Evolutionary conservation across 2,888 invertebrate genomes (phyloP), one percentile per base, ranked within the genome.

Genomic region (Perdita meconis): DNA sequence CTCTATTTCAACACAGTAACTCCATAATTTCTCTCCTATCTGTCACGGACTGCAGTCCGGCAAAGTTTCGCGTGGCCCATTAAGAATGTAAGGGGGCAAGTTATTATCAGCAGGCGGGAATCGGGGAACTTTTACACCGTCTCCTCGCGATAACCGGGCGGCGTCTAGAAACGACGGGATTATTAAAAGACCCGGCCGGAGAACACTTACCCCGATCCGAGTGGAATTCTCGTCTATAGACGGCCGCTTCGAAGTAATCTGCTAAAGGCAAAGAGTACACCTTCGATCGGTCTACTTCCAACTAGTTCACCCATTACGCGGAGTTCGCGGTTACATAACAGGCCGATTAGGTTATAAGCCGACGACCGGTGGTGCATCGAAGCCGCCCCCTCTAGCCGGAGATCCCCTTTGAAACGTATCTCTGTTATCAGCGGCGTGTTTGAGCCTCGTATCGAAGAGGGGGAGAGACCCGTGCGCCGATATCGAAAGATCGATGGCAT

Each of bases 401-500:
- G 19, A 42, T 63, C 67, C 40, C 55, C 47, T 76, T 76, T 24
- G 51, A 60, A 64, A 53, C 51, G 19, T 34, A 47, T 36, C 34
- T 50, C 50, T 50, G 78, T 78, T 78, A 70, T 78, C 63, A 66
- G 55, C 42, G 40, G 57, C 66, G 40, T 65, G 76, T 76, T 59
- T 34, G 55, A 16, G 47, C 24, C 60, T 59, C n/a, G 55, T 60
- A 60, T 22, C 56, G 71, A 61, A 40, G 69, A 47, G 26, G 59
- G 44, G 42, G 38, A 19, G 24, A 22, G 55, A 36, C 70, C 73
- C 61, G 56, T 59, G 44, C 26, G 40, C 22, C 75, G 68, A 73
- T 83, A 78, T 68, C 67, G 75, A 50, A 68, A 51, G 75, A 76
- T 84, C 84, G 80, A 84, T 70, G 77, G 68, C 61, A 75, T 84